A percentile compares a stretch with the other conserved stretches of the same genome.
Conservation (phyloP, 1,140 invertebrate species). For the Drosophila nannoptera region DNA sequence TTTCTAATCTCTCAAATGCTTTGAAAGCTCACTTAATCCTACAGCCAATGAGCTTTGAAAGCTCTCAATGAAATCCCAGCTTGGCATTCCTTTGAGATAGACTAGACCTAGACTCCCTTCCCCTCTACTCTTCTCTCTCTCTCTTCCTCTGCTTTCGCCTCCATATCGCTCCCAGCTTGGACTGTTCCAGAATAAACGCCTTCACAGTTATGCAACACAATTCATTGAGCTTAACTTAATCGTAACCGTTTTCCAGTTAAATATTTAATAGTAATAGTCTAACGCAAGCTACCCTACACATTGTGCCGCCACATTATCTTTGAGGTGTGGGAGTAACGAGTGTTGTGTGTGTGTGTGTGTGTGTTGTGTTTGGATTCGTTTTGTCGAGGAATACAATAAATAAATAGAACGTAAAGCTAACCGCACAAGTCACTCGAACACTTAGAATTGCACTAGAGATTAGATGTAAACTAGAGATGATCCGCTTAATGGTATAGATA, state of each 20-base stretch:
- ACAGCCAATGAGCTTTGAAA: too few relatives aligned
- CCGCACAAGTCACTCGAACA: conserved; percentile 33
- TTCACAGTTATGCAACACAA: neutral
- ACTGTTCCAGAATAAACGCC: neutral
- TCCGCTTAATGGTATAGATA: conserved; percentile 39
- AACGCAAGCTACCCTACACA: neutral
- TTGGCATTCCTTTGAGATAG: neutral
- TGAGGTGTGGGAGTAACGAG: conserved; percentile 16
- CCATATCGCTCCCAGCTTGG: too few relatives aligned
- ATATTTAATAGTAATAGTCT: neutral
- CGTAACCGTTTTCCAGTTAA: neutral
- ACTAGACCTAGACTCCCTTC: too few relatives aligned
- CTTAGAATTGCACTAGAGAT: conserved; percentile 40
- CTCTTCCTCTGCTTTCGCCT: too few relatives aligned
- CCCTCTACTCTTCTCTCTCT: too few relatives aligned
- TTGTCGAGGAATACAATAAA: conserved; percentile 62
- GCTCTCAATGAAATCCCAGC: too few relatives aligned
- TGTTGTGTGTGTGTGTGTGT: neutral
- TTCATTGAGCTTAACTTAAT: neutral
- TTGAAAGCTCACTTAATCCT: too few relatives aligned
- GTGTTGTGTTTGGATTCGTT: conserved; percentile 14
- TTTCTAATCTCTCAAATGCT: too few relatives aligned
- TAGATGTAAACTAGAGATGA: conserved; percentile 53
- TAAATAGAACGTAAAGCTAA: conserved; percentile 62
- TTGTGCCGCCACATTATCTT: neutral